phyloP scores from a whole-genome alignment of 1,140 invertebrate genomes.

The Zaprionus taronus region DNA sequence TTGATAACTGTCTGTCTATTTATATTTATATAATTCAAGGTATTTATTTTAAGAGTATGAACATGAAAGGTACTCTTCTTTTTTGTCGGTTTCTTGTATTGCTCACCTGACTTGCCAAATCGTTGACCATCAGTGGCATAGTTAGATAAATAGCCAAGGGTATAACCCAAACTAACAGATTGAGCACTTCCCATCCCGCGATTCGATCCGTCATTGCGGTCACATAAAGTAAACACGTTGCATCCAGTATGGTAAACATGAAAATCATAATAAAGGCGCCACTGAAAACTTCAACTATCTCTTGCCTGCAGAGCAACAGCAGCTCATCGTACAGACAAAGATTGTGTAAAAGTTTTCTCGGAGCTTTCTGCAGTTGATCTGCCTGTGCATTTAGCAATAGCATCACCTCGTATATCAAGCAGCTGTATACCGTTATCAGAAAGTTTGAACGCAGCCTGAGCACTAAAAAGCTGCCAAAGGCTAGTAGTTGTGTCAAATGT shows the following conservation, averaged over 20 bases:
- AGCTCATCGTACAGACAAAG: conserved; percentile 19
- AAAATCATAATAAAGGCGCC: conserved; percentile 9
- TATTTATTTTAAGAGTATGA: too few relatives aligned
- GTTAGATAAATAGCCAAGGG: background rate
- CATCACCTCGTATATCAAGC: conserved; percentile 7
- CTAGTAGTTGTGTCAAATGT: background rate
- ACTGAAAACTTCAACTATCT: conserved; percentile 19
- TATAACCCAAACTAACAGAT: conserved; percentile 1
- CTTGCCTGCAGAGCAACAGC: conserved; percentile 20
- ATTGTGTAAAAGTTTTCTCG: background rate
- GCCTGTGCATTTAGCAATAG: conserved; percentile 7
- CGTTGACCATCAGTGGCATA: conserved; percentile 26
- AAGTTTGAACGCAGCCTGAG: conserved; percentile 11
- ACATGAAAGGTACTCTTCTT: too few relatives aligned
- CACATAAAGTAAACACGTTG: conserved; percentile 9
- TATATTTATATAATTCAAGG: too few relatives aligned
- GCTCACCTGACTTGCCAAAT: conserved; percentile 27
- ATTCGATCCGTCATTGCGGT: background rate
- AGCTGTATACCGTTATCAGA: conserved; percentile 14
- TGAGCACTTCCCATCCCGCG: background rate
- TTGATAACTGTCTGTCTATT: too few relatives aligned
- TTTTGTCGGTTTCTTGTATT: background rate
- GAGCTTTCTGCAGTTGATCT: background rate
- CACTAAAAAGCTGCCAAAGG: background rate
- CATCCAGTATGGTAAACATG: conserved; percentile 11